These are phyloP conservation scores for Rhorus exstirpatorius DNA, from an alignment of 2,888 invertebrate species.

Conservation along the genomic window DNA sequence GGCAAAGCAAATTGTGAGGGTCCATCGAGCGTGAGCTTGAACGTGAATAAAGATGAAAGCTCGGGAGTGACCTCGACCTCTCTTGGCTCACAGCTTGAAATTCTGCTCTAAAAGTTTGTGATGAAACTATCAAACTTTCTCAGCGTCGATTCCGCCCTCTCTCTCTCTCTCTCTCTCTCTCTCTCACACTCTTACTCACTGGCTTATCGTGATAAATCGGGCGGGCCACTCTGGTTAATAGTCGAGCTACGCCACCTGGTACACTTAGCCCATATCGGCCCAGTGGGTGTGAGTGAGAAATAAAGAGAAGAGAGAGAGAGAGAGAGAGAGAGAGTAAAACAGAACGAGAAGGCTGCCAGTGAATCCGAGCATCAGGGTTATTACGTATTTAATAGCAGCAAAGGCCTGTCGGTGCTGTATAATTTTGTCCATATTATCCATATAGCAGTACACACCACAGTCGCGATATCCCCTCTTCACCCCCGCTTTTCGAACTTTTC, in stretches of 20 bases:
- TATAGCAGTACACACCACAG: conserved; percentile 29
- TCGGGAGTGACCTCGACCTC: conserved; percentile 42
- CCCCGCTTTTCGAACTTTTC: conserved; percentile 32
- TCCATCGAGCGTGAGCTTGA: background rate
- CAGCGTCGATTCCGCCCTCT: conserved; percentile 61
- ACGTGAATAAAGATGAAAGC: conserved; percentile 17
- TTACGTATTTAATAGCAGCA: conserved; percentile 82
- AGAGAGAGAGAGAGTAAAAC: conserved; percentile 51
- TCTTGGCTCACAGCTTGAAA: conserved; percentile 13
- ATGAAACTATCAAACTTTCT: conserved; percentile 60
- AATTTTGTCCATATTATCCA: conserved; percentile 71
- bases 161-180: conserved; percentile 55
- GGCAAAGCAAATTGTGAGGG: background rate
- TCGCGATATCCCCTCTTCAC: conserved; percentile 28
- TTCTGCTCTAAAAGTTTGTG: conserved; percentile 45
- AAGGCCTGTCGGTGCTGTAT: conserved; percentile 73
- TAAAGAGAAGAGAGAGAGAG: conserved; percentile 43
- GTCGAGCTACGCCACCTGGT: conserved; percentile 68
- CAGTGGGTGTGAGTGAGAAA: conserved; percentile 51
- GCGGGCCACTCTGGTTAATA: conserved; percentile 69
- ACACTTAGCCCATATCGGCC: conserved; percentile 48
- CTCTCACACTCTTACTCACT: conserved; percentile 53
- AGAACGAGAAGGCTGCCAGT: conserved; percentile 36
- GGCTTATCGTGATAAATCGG: conserved; percentile 62
- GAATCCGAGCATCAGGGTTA: conserved; percentile 72